Evolutionary conservation across 2,113 vertebrate species (phyloP).

Genomic region (Antennarius striatus): DNA sequence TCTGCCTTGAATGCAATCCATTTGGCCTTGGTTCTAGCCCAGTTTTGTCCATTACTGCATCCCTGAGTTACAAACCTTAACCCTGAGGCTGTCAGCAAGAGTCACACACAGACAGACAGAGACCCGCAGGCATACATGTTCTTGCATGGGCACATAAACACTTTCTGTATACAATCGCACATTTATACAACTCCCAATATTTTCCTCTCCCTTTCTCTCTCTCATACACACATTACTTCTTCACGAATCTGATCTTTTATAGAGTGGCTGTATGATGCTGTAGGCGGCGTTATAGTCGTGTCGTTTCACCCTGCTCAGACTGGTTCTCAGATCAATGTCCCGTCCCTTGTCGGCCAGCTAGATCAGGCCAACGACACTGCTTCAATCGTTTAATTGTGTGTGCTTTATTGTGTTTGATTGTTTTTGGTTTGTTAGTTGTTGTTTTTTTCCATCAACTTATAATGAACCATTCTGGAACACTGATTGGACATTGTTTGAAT

Average conservation of each 20-base stretch:
- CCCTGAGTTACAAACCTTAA: conserved; percentile 69
- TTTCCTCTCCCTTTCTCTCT: conserved; percentile 1
- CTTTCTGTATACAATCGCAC: conserved; percentile 11
- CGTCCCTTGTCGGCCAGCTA: conserved; percentile 58
- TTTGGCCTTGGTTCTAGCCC: conserved; percentile 52
- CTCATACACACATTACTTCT: conserved; percentile 35
- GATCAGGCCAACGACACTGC: conserved; percentile 50
- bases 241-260: conserved; percentile 66
- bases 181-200: conserved; percentile 1
- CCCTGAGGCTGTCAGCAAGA: conserved; percentile 62
- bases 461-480: not conserved
- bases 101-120: conserved; percentile 23
- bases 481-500: not conserved
- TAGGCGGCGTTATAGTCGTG: conserved; percentile 55
- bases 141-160: conserved; percentile 13
- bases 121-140: conserved; percentile 32
- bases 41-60: conserved; percentile 60
- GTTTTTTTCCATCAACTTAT: not conserved
- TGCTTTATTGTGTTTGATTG: too few species aligned
- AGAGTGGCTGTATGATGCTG: conserved; percentile 56
- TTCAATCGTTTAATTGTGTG: conserved; percentile 4
- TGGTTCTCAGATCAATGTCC: conserved; percentile 76
- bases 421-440: not conserved
- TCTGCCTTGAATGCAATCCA: conserved; percentile 62
- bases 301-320: conserved; percentile 67